A percentile compares a stretch with the other conserved stretches of the same genome.
Evolutionary conservation across 2,888 invertebrate species (phyloP).

Genomic region (Eupithecia inturbata): DNA sequence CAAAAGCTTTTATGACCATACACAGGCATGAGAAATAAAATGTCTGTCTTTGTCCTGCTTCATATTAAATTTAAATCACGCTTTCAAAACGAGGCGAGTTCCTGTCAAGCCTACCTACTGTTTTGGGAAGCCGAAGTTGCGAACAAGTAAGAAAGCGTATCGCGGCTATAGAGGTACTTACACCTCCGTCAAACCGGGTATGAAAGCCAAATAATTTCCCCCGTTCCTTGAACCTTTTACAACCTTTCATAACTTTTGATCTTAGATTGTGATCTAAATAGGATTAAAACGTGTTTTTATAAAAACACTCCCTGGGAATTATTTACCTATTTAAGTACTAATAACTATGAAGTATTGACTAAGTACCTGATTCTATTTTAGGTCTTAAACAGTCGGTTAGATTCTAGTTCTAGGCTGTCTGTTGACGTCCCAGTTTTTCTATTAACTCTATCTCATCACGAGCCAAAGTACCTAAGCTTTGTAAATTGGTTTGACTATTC

Average conservation of each 20-base stretch:
- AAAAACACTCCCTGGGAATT: neutral
- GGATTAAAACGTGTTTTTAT: neutral
- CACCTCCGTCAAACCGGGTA: neutral
- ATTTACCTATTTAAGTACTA: too few species aligned
- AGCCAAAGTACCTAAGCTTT: neutral
- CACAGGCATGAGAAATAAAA: constrained; percentile 20
- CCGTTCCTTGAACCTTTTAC: neutral
- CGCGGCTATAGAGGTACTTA: too few species aligned
- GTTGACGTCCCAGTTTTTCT: constrained; percentile 5
- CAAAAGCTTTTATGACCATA: constrained; percentile 20
- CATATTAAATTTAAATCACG: constrained; percentile 30
- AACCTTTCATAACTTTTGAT: constrained; percentile 10
- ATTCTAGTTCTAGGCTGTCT: neutral
- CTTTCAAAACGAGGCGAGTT: constrained; percentile 23
- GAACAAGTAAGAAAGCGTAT: neutral
- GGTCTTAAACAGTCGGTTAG: neutral
- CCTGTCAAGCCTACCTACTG: constrained; percentile 14
- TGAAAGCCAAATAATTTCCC: constrained; percentile 5
- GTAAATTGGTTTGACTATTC: neutral
- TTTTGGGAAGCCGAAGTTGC: neutral
- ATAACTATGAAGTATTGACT: neutral
- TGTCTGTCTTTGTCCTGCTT: constrained; percentile 23
- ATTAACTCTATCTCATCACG: neutral
- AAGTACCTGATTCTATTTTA: neutral
- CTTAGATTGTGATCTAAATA: neutral